Base-by-base conservation (phyloP, 2,797 vertebrate species). In the Acomys russatus region DNA sequence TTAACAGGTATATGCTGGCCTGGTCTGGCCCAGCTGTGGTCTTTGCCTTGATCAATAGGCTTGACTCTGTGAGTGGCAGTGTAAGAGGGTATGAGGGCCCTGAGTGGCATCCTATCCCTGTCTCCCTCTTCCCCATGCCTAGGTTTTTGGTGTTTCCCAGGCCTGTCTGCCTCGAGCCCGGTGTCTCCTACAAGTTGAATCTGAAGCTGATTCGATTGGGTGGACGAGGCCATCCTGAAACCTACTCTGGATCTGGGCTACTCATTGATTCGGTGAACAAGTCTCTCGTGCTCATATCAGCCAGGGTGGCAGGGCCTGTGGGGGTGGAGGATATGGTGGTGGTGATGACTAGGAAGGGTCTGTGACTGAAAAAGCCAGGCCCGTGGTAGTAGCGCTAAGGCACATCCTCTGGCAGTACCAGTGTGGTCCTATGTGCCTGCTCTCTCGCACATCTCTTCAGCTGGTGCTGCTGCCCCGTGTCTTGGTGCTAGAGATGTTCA, bases 401-500 rank as follows among this genome's bases (percentile, higher is more conserved):
- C 92, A 54, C 49, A 54, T 61, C 2, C 66, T 64, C 73, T 51
- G 73, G 25, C 30, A 56, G 51, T 79, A 22, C 61, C 90, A n/a
- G 0, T 3, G 1, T 23, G 49, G 74, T 88, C 83, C 7, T 80
- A 3, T 70, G 35, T 90, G 77, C 33, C 33, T 22, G 12, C 11
- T 35, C 7, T 79, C 56, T 82, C 78, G 63, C 10, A 71, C 51
- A 1, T 70, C 4, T n/a, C 28, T 59, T 0, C 38, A 99, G 99
- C 98, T 99, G 4, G 98, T 99, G 30, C 97, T 99, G 73, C 97
- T 99, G 96, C 99, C 99, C 7, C 99, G 98, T 9, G 99, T 99
- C 96, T 98, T 99, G 85, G 99, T 99, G 9, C 97, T 99, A 98
- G 99, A 99, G 97, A 99, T 99, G 99, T 99, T 99, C 97, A 99